Evolutionary conservation across 2,888 invertebrate species (phyloP), one percentile per base, ranked within the genome.

Genomic region (Parnassius orleans): DNA sequence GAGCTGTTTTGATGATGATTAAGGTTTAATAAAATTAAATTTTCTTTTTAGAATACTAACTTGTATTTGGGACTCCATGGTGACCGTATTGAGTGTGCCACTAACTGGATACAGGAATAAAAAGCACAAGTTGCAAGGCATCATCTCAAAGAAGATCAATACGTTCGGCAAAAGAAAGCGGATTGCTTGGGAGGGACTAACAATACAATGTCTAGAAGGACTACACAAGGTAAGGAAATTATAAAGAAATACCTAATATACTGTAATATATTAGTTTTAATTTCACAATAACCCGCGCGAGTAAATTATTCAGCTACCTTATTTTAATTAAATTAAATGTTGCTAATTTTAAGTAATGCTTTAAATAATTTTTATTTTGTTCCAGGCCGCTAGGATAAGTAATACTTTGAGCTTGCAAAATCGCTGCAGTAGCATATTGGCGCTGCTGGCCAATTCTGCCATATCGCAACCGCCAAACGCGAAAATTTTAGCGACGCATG

Each of bases 51-150:
- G 96, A 63, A 94, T 98, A 46, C 83, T 98, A 57, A 97, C 97
- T 0, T 96, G 97, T 73, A 97, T 98, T 76, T 98, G 98, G 98
- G 95, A 96, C 48, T 96, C 97, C 0, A 96, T 98, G 93, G 95
- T 98, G 65, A 95, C 96, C 14, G 97, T 98, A 0, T 87, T 98
- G 14, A 96, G 98, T 53, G 95, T 95, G 0, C 95, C 96, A 0
- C 84, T 97, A 60, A 94, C 94, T 1, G 95, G 89, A 10, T 84
- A 83, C 64, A 81, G 81, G 48, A 86, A 85, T 56, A 84, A 77
- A 44, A 88, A 85, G 66, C 84, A 87, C 60, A 90, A 84, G 76
- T 80, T 85, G 2, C 86, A 86, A 43, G 87, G 91, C 7, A 86
- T 95, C 55, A 93, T 95, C 60, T 93, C 94, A 0, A 91, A 95